phyloP scores from a whole-genome alignment of 2,888 invertebrate species.

The Troglohyphantes excavatus region DNA sequence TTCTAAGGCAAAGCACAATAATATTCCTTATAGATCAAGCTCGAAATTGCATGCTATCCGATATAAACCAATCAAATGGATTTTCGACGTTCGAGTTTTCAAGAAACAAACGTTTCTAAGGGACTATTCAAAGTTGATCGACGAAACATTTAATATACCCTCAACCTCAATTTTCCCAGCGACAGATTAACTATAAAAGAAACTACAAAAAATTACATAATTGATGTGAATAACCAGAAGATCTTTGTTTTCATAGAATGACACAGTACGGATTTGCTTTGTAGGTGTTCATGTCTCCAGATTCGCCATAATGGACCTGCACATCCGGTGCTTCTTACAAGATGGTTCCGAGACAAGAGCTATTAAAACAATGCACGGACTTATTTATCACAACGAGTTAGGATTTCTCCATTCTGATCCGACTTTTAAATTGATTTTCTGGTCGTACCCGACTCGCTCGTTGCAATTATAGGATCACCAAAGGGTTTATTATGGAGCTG shows the following conservation, averaged over 20 bases:
- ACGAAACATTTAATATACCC: no score
- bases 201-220: no score
- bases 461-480: slow-evolving; percentile 67
- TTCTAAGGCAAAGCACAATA: no score
- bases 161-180: no score
- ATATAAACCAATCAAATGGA: no score
- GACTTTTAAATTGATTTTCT: slow-evolving; percentile 71
- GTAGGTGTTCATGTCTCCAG: slow-evolving; percentile 64
- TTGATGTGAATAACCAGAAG: no score
- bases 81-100: no score
- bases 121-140: no score
- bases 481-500: slow-evolving; percentile 27
- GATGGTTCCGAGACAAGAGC: slow-evolving; percentile 39
- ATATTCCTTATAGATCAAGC: no score
- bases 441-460: slow-evolving; percentile 24
- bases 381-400: slow-evolving; percentile 50
- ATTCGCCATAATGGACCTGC: slow-evolving; percentile 50
- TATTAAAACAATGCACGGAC: slow-evolving; percentile 68
- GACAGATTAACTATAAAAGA: no score
- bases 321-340: slow-evolving; percentile 62
- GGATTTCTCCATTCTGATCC: slow-evolving; percentile 23
- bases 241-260: background rate
- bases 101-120: no score
- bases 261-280: slow-evolving; percentile 32
- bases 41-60: no score